phyloP scores from a whole-genome alignment of 2,797 vertebrate genomes.

The Botia kubotai region DNA sequence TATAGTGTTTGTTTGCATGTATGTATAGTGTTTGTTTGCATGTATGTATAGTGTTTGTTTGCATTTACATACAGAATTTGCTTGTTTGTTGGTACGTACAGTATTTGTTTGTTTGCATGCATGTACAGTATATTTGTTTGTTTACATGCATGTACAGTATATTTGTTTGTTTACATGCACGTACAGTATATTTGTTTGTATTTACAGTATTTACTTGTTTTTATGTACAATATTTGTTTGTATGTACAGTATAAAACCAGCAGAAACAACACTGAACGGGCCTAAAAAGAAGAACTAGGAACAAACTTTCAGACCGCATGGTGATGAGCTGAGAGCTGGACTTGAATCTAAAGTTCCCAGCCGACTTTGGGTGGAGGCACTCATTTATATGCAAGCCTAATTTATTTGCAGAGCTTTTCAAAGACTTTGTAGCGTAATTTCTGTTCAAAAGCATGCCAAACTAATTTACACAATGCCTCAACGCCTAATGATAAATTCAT shows the following conservation, averaged over 20 bases:
- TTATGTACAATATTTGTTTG: no score
- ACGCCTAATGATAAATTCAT: conserved; percentile 38
- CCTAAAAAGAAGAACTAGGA: not conserved
- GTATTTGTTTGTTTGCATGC: no score
- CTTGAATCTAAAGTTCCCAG: not conserved
- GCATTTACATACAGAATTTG: no score
- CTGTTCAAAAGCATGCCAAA: conserved; percentile 28
- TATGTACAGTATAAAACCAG: not conserved
- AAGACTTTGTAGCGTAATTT: conserved; percentile 28
- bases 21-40: no score
- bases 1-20: no score
- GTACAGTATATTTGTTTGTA: no score
- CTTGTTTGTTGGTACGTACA: no score
- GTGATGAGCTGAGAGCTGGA: not conserved
- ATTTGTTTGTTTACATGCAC: no score
- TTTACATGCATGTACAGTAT: no score
- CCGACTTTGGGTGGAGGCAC: not conserved
- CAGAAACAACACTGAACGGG: not conserved
- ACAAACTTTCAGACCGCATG: not conserved
- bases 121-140: no score
- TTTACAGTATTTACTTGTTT: no score
- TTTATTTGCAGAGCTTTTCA: conserved; percentile 19
- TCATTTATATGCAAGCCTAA: conserved; percentile 36
- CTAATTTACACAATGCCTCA: conserved; percentile 34
- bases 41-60: no score